These are phyloP conservation scores for Pristionchus arcanus DNA, from an alignment of 2,888 invertebrate genomes.

Conservation along the genomic window DNA sequence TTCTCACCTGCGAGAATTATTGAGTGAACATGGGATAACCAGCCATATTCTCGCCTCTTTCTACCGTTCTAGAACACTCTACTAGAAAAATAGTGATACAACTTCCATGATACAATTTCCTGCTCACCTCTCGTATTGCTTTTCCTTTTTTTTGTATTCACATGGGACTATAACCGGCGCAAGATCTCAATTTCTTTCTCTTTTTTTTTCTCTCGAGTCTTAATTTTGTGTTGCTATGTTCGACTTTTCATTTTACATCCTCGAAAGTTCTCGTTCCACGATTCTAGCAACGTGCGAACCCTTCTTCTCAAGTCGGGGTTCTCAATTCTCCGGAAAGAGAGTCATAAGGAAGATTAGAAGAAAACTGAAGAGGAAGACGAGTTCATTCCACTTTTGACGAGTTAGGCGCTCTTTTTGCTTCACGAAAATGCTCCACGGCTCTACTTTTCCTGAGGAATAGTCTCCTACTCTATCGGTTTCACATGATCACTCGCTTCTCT, in stretches of 20 bases:
- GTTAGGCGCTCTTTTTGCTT: neutral
- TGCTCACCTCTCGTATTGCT: neutral
- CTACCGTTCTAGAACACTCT: neutral
- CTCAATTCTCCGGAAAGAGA: neutral
- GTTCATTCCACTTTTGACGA: conserved; percentile 27
- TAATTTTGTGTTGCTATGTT: too few relatives aligned
- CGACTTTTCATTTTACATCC: too few relatives aligned
- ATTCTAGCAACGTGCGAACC: neutral
- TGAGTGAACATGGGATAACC: neutral
- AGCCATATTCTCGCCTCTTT: neutral
- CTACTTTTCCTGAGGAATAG: too few relatives aligned
- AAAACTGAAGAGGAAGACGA: neutral
- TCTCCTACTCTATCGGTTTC: too few relatives aligned
- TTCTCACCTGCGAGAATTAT: neutral
- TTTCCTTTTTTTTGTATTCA: neutral
- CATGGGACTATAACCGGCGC: neutral
- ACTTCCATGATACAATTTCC: neutral
- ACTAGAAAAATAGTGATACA: too few relatives aligned
- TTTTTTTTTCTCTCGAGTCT: too few relatives aligned
- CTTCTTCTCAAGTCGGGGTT: neutral
- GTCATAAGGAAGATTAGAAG: neutral
- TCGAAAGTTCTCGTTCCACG: neutral
- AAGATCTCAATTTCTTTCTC: neutral
- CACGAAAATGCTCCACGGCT: neutral
- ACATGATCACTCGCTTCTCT: too few relatives aligned